Evolutionary conservation across 1,140 invertebrate genomes (phyloP), one percentile per base, ranked within the genome.

Genomic region (Eriosoma lanigerum): DNA sequence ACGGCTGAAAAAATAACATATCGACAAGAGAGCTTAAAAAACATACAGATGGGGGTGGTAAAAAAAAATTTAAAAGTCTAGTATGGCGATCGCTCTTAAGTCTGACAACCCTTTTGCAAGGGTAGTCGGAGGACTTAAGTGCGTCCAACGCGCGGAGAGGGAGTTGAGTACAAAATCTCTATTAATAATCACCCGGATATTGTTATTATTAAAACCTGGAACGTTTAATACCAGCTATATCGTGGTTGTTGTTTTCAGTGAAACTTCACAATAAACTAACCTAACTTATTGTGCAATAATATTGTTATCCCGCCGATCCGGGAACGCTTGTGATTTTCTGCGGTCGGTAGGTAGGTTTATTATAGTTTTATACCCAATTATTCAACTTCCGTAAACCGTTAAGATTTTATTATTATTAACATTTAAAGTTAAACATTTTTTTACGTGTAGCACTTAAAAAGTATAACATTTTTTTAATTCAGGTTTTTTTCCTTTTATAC

Each of bases 1-100:
- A 78, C 75, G 75, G 75, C 52, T 78, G 54, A 78, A 78, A 62
- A 78, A 78, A 78, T 78, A 78, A 60, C 38, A 78, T 21, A 60
- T 76, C 19, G 21, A 46, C 54, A 15, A 75, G 8, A 46, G 26
- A 15, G 26, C 62, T 64, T 64, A 19, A 38, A 38, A 38, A 64
- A 44, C n/a, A 38, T 19, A 26, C n/a, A 8, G 64, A 46, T 15
- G 26, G 17, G 21, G 38, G 68, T 10, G 15, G 52, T 8, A 38
- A n/a, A 56, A 44, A 21, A 19, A 38, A 46, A n/a, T 48, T 60
- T 24, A 44, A 19, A 66, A 19, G 64, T 68, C 64, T 68, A 48
- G 64, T 48, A 68, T 46, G 64, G 64, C 64, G 32, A 68, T 68
- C 38, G 64, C n/a, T 68, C 38, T 68, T 48, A 17, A 48, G 38